A percentile compares a stretch with the other conserved stretches of the same genome.
These are phyloP conservation scores for Apistogramma diplotaenia DNA, from an alignment of 2,113 vertebrate genomes.

Conservation along the genomic window DNA sequence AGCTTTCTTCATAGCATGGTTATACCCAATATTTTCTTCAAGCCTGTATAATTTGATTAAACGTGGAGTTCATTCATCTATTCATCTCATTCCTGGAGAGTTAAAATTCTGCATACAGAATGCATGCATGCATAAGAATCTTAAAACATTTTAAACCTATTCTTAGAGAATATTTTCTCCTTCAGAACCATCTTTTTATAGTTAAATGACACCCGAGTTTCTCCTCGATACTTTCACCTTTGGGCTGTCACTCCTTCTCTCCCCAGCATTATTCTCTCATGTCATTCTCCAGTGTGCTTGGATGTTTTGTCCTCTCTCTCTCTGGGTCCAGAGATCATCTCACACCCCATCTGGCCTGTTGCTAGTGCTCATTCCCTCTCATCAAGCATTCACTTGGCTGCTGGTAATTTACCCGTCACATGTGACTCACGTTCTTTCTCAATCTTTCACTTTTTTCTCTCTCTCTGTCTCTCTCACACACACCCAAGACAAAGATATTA, in stretches of 20 bases:
- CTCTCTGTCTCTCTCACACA: no score
- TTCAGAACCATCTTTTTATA: background rate
- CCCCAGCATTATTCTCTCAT: background rate
- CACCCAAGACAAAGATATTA: slow-evolving; percentile 21
- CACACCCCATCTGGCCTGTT: slow-evolving; percentile 63
- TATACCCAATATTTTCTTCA: background rate
- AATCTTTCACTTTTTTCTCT: background rate
- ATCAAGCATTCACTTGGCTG: slow-evolving; percentile 47
- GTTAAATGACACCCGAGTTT: background rate
- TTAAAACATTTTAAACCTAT: background rate
- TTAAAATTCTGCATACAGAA: background rate
- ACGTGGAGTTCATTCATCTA: background rate
- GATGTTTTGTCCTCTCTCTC: slow-evolving; percentile 23
- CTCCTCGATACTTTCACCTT: background rate
- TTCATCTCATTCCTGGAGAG: background rate
- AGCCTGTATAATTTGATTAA: background rate
- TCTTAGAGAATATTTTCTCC: no score
- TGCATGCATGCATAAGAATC: background rate
- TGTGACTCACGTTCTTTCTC: background rate
- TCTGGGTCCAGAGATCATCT: slow-evolving; percentile 34
- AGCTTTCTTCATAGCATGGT: background rate
- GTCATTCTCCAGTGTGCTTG: slow-evolving; percentile 2
- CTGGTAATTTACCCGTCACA: slow-evolving; percentile 35
- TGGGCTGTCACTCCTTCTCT: background rate
- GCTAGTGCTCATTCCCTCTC: slow-evolving; percentile 20